Base-by-base conservation (phyloP, 2,797 vertebrate species). In the Paratrypauchen microcephalus region DNA sequence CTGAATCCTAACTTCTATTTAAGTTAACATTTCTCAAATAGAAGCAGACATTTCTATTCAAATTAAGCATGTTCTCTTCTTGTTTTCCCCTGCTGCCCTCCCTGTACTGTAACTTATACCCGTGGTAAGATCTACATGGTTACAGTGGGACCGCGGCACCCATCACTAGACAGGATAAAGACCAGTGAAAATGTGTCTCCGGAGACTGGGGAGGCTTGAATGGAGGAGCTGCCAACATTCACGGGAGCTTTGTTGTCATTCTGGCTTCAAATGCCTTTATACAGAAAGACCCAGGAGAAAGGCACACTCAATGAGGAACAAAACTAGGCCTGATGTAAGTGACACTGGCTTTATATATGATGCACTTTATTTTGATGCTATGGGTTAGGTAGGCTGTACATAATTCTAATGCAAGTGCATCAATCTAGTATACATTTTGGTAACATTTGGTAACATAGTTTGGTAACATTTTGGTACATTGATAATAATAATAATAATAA, bases 31-130 rank as follows among this genome's bases (percentile, higher is more conserved):
- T 52, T 60, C 76, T 55, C 60, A 61, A 5, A 55, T 21, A 70
- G 48, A 24, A 68, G 21, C 55, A 2, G 6, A n/a, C 15, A 81
- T 86, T 83, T 76, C 7, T 66, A 76, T 41, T 65, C 6, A 70
- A 69, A 80, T 84, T 83, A 70, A 61, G 71, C 24, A 66, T 70
- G 72, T 73, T 81, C 63, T 65, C 77, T 59, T 66, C 55, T 66
- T 70, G 56, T 71, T 76, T 78, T 78, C 78, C 82, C 70, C 77
- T 81, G 86, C 81, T 86, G 18, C 58, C 78, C 80, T 81, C 68
- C 73, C 69, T 64, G 58, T 60, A 24, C 74, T 92, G 92, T 92
- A 92, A 92, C 83, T 86, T 92, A 93, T 91, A 92, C 91, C 91
- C 90, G 91, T 93, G 92, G 92, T 90, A 93, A 93, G 88, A 82